Evolutionary conservation across 2,888 invertebrate genomes (phyloP), one percentile per base, ranked within the genome.

Genomic region (Latheticus oryzae): DNA sequence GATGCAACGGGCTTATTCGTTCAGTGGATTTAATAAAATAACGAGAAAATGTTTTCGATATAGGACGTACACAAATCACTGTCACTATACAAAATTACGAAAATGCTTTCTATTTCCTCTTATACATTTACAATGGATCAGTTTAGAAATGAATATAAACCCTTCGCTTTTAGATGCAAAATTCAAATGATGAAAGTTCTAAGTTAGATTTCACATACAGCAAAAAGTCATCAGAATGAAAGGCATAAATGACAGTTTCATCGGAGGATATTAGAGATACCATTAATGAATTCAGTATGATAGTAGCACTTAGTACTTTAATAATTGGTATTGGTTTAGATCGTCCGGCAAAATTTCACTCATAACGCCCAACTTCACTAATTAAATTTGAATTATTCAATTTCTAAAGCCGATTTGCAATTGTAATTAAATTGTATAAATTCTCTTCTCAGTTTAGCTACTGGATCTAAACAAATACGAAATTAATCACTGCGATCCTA

Each of bases 381-480:
- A 65, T 66, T 66, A 63, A 64, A 65, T 58, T 60, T 61, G 55
- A 62, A 66, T 63, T 63, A 61, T 61, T 65, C 56, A 38, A 62
- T 57, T 62, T 45, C 60, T 33, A 47, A 26, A 60, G 45, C 53
- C 60, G 55, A 61, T 60, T 65, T 65, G 60, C 63, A 63, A 63
- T 62, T 62, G 62, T 60, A 62, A 64, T 65, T 63, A 57, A 62
- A 65, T 63, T 62, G 54, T 63, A 58, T 63, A 61, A 62, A 62
- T 64, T 60, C 58, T 45, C 48, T 37, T 16, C 53, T 48, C 42
- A 43, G 51, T 35, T 35, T 16, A 51, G 19, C 38, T 13, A 45
- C 7, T 47, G 33, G 12, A 32, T 5, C 33, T 50, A 38, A 35
- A 38, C 52, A 52, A 52, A 52, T 16, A 40, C 16, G 7, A 42